Base-by-base conservation (phyloP, 2,888 invertebrate species). In the Caenorhabditis sp. region DNA sequence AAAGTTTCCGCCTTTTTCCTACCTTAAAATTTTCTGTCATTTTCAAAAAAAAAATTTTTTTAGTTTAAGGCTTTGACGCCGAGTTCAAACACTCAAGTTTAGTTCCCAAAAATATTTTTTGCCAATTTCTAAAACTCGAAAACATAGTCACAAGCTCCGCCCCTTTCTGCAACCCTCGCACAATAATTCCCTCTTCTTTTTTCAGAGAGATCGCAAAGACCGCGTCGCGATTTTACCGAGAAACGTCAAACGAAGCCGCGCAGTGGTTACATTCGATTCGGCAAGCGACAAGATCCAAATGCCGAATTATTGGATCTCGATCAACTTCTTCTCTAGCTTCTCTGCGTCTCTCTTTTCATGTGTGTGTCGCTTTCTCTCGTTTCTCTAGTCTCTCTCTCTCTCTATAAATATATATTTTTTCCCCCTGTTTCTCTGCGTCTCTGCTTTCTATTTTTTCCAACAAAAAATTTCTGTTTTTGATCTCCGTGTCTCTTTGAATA, bases 231-330 rank as follows among this genome's bases (percentile, higher is more conserved):
- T 7, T 53, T 59, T 10, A 8, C 70, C 36, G 75, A 75, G 56
- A 75, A 75, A 52, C 67, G 70, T 58, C 75, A 75, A 57, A 57
- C 60, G 26, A 75, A 75, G 31, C 60, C 70, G 3, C 70, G 76
- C 3, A 59, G 68, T 23, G 76, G 76, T 25, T 76, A 76, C 68
- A 76, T 76, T 36, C 62, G 76, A 8, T 76, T 76, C 76, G 76
- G 76, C 61, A 76, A 76, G 43, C 66, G 71, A 59, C 67, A 64
- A 59, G 73, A 77, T 26, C 77, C 77, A 31, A 77, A 77, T 50
- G 73, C 73, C 49, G 77, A 77, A 50, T 68, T 77, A n/a, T 67
- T 77, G 14, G 67, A 70, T 52, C 68, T 77, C 58, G 77, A 77
- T 53, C 77, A 77, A 56, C 70, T 77, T 27, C 67, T 77, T 50